Percentiles rank a stretch among this genome's conserved stretches.
phyloP scores from a whole-genome alignment of 2,888 invertebrate species.

The Volucella inanis region DNA sequence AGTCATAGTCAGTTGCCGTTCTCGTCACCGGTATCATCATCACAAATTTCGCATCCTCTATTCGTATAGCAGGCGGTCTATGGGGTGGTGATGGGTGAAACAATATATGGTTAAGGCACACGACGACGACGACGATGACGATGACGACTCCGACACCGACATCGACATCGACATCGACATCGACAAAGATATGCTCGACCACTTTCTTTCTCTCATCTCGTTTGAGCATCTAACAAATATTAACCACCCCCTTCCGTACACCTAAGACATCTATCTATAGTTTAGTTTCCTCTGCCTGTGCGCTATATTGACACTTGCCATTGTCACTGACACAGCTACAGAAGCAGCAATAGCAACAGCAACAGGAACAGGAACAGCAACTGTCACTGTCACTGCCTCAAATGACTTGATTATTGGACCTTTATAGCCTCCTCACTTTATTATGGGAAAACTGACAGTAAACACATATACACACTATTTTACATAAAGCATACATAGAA shows the following conservation, averaged over 20 bases:
- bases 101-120: constrained; percentile 36
- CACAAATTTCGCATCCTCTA: constrained; percentile 48
- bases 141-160: constrained; percentile 31
- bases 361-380: background rate
- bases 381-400: constrained; percentile 3
- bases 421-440: constrained; percentile 49
- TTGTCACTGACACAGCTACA: no score
- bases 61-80: constrained; percentile 1
- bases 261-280: background rate
- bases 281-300: no score
- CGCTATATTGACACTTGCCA: no score
- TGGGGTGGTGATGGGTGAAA: constrained; percentile 15
- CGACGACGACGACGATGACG: background rate
- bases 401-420: constrained; percentile 72
- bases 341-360: no score
- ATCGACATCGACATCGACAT: constrained; percentile 43
- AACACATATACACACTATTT: constrained; percentile 33
- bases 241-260: constrained; percentile 2
- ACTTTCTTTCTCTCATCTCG: constrained; percentile 66
- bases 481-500: constrained; percentile 8
- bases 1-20: no score
- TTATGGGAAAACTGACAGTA: constrained; percentile 56
- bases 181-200: constrained; percentile 63
- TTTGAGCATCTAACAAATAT: constrained; percentile 46
- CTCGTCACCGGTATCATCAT: constrained; percentile 16